A percentile compares a stretch with the other conserved stretches of the same genome.
Evolutionary conservation across 1,140 invertebrate species (phyloP).

Genomic region (Lepidurus arcticus): DNA sequence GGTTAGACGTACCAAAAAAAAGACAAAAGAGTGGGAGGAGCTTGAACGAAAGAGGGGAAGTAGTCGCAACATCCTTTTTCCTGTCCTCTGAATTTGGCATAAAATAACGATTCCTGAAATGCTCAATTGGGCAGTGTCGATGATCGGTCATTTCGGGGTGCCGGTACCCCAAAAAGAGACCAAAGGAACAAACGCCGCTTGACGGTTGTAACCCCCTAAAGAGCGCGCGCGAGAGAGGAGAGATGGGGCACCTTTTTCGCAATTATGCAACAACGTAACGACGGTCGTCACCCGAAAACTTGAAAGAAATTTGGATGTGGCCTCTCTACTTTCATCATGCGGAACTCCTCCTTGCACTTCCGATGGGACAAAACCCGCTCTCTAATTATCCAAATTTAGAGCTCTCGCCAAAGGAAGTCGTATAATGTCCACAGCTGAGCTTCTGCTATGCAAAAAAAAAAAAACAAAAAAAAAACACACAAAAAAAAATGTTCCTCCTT

Average conservation of each 20-base stretch:
- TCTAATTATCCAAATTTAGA: not conserved
- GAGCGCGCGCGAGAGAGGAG: not conserved
- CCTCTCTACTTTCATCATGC: no score
- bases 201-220: not conserved
- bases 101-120: not conserved
- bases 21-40: not conserved
- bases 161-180: not conserved
- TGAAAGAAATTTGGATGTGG: no score
- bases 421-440: not conserved
- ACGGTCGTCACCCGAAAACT: not conserved
- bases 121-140: conserved; percentile 11
- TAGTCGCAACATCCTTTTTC: not conserved
- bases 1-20: not conserved
- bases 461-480: no score
- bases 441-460: not conserved
- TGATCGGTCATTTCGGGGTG: not conserved
- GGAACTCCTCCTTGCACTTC: not conserved
- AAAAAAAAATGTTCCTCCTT: not conserved
- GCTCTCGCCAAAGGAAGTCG: not conserved
- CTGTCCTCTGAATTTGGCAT: not conserved
- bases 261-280: not conserved
- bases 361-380: not conserved
- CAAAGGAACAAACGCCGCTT: not conserved
- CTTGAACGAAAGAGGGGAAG: not conserved
- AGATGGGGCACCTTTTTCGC: not conserved